Conservation (phyloP, 2,888 invertebrate species). For the Conomelus anceps region DNA sequence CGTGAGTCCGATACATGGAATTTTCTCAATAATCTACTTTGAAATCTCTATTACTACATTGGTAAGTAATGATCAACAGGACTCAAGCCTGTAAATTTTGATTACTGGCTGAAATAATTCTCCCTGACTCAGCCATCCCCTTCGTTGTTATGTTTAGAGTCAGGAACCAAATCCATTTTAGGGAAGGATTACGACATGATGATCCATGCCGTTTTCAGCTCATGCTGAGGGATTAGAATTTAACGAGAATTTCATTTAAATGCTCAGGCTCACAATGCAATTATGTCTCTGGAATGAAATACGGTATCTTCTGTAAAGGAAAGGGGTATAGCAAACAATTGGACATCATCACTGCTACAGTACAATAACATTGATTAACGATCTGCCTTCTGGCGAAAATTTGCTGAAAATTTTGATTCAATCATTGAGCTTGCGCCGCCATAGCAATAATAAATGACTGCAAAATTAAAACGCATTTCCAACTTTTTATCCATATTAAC, state of each 20-base stretch:
- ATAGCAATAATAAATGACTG: no score
- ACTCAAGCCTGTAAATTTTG: no score
- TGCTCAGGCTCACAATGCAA: not conserved
- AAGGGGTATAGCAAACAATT: not conserved
- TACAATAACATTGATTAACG: not conserved
- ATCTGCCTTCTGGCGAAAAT: not conserved
- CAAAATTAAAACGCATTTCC: no score
- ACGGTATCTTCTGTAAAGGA: not conserved
- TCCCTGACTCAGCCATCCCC: no score
- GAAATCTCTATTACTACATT: no score
- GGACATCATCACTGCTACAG: not conserved
- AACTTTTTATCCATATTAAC: no score
- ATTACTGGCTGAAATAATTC: no score
- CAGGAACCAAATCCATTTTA: not conserved
- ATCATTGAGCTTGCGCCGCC: no score
- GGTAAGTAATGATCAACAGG: no score
- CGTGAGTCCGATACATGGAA: no score
- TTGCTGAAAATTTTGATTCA: no score
- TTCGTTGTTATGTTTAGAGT: not conserved
- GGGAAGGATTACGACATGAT: not conserved
- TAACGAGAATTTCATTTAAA: not conserved
- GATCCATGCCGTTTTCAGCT: not conserved
- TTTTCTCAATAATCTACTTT: no score
- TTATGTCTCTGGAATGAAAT: not conserved
- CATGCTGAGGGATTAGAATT: not conserved